These are phyloP conservation scores for Pristionchus fissidentatus DNA, from an alignment of 2,888 invertebrate genomes.

Conservation along the genomic window DNA sequence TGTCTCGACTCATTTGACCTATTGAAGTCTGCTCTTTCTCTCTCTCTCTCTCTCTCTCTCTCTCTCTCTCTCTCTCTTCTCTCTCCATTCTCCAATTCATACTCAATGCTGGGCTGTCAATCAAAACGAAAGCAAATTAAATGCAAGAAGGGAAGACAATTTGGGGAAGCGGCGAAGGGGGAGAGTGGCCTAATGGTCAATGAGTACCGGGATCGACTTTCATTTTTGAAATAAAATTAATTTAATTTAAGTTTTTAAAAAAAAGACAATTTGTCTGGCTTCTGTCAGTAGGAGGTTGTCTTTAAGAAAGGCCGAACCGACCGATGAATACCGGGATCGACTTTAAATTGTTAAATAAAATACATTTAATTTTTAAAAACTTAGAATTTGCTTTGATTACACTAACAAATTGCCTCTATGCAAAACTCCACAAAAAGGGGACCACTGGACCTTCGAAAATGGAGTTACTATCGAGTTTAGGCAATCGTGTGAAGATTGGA, in stretches of 20 bases:
- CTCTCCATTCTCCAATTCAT: constrained; percentile 40
- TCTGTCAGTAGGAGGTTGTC: no score
- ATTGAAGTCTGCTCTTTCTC: not conserved
- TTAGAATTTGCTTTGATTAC: no score
- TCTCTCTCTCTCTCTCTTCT: not conserved
- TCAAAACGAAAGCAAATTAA: constrained; percentile 38
- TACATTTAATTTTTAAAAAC: no score
- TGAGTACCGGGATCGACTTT: not conserved
- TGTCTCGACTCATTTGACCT: no score
- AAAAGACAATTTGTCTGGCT: no score
- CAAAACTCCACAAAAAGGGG: no score
- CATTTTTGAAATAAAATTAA: not conserved
- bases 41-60: not conserved
- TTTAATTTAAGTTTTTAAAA: not conserved
- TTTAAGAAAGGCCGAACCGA: no score
- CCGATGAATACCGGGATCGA: no score
- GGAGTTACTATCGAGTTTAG: no score
- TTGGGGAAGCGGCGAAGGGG: constrained; percentile 7
- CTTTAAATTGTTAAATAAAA: no score
- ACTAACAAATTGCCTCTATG: no score
- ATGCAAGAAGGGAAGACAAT: constrained; percentile 39
- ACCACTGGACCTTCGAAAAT: no score
- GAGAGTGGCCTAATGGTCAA: not conserved
- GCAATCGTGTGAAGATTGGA: not conserved
- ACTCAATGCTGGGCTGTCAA: constrained; percentile 44